These are phyloP conservation scores for Homalodisca vitripennis DNA, from an alignment of 1,140 invertebrate genomes.

Conservation along the genomic window DNA sequence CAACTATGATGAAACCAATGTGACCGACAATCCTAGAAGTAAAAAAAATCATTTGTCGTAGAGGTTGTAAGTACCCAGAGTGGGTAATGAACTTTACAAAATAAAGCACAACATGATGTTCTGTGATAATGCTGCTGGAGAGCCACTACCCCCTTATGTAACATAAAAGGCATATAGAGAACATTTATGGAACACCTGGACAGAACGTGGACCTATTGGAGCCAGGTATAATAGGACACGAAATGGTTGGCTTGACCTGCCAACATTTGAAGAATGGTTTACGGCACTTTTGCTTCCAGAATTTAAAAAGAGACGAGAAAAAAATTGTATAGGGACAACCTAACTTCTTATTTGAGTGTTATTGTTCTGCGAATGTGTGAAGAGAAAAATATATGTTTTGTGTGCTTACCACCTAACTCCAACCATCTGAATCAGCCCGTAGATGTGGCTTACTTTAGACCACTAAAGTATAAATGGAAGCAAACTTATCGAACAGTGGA, in stretches of 20 bases:
- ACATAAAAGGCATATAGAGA: conserved; percentile 41
- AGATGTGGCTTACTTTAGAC: conserved; percentile 48
- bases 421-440: conserved; percentile 50
- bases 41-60: too few relatives aligned
- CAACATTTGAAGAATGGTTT: conserved; percentile 43
- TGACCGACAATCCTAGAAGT: too few relatives aligned
- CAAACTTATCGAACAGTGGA: conserved; percentile 45
- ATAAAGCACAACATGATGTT: too few relatives aligned
- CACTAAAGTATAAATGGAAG: conserved; percentile 47
- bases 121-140: conserved; percentile 39
- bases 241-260: conserved; percentile 46
- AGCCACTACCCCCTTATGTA: conserved; percentile 41
- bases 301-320: conserved; percentile 36
- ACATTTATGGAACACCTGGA: conserved; percentile 47
- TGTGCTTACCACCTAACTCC: conserved; percentile 48
- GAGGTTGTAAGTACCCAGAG: too few relatives aligned
- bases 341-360: conserved; percentile 45
- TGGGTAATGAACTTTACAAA: too few relatives aligned
- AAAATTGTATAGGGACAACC: conserved; percentile 46
- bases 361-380: conserved; percentile 43
- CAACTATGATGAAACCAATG: too few relatives aligned
- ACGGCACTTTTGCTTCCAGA: conserved; percentile 39
- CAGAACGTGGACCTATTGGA: conserved; percentile 41
- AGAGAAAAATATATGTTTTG: conserved; percentile 46
- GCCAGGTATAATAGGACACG: conserved; percentile 45